Evolutionary conservation across 1,140 invertebrate genomes (phyloP), one percentile per base, ranked within the genome.

Genomic region (Ditylenchus dipsaci): DNA sequence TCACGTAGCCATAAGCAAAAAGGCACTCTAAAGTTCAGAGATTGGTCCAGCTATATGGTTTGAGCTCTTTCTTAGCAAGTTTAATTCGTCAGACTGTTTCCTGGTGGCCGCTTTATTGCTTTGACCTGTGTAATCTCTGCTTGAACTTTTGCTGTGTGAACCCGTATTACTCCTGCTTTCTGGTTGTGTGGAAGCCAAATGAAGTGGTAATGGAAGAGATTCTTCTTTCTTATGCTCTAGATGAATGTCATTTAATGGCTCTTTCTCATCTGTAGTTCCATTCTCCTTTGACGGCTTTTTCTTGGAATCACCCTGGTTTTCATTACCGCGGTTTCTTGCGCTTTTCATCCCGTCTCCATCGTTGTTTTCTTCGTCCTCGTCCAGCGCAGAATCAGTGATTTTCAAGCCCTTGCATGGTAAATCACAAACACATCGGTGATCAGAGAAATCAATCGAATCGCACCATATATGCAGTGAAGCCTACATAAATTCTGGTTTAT

Each of bases 391-490:
- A 65, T 81, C 79, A 1, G 72, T 72, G 19, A 81, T 47, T 26
- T 82, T 81, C 23, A 81, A 47, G 17, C 65, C 78, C 58, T 76
- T 15, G 79, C 78, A 69, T 80, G 76, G 61, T 74, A 78, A 56
- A 75, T 65, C 1, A 80, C 78, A 69, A 73, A 81, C 21, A 81
- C 56, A 68, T 81, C 79, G 1, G 76, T 78, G 21, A 81, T 53
- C 15, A 78, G 60, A 1, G 77, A 77, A 23, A 78, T 69, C n/a
- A 82, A 47, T 29, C 79, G 74, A 59, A 81, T 68, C n/a, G 53
- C 63, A 3, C 72, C 79, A 65, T 81, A 82, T 42, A 76, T 69
- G 17, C 73, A 66, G 47, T 81, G 78, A 13, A 81, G 59, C 69
- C 79, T 80, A 49, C 21, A 69, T n/a, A 68, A 56, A 27, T 26